Percentiles rank a stretch among this genome's conserved stretches.
phyloP scores from a whole-genome alignment of 2,888 invertebrate species.

The Pammene aurita region DNA sequence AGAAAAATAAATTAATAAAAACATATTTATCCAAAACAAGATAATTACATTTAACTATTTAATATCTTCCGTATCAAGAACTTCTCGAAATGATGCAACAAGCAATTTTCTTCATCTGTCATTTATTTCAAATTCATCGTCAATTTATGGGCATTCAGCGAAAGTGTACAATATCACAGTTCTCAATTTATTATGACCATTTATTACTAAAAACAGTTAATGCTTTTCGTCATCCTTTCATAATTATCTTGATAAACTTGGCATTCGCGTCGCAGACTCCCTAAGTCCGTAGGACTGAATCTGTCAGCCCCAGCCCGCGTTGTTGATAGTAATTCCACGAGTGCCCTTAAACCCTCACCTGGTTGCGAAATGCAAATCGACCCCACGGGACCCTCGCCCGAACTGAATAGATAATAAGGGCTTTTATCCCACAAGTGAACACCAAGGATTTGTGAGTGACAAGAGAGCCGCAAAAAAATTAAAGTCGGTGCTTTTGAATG shows the following conservation, averaged over 20 bases:
- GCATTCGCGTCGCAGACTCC: slow-evolving; percentile 28
- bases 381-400: slow-evolving; percentile 58
- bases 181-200: too few species aligned
- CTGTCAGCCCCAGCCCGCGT: slow-evolving; percentile 60
- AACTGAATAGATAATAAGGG: slow-evolving; percentile 58
- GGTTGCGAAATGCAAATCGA: slow-evolving; percentile 67
- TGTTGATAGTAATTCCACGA: slow-evolving; percentile 57
- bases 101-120: too few species aligned
- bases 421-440: slow-evolving; percentile 56
- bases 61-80: too few species aligned
- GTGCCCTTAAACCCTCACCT: slow-evolving; percentile 67
- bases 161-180: too few species aligned
- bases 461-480: slow-evolving; percentile 59
- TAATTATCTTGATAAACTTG: neutral
- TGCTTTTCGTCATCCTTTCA: slow-evolving; percentile 1
- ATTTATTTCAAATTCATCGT: too few species aligned
- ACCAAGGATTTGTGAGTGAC: slow-evolving; percentile 58
- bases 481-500: slow-evolving; percentile 28
- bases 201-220: too few species aligned
- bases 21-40: too few species aligned
- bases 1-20: too few species aligned
- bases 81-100: too few species aligned
- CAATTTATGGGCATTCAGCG: too few species aligned
- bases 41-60: too few species aligned
- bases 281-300: slow-evolving; percentile 53